Evolutionary conservation across 2,113 vertebrate species (phyloP).

Genomic region (Heteronetta atricapilla): DNA sequence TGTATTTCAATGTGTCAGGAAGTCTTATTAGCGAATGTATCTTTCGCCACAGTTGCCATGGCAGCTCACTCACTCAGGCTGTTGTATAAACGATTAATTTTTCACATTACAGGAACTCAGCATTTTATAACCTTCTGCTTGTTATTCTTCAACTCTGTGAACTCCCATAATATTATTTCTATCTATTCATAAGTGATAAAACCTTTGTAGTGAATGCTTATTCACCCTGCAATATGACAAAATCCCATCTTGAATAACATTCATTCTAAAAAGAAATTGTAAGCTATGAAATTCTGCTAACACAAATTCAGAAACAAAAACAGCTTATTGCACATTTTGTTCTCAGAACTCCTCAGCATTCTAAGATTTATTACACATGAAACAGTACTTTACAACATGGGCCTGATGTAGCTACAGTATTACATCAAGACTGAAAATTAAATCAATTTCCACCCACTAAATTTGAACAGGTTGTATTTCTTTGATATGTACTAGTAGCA

Average conservation of each 20-base stretch:
- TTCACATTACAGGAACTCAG: background rate
- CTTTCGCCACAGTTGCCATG: conserved; percentile 44
- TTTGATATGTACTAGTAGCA: background rate
- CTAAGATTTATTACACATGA: background rate
- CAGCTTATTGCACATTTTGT: no score
- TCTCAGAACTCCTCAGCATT: background rate
- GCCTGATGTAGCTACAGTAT: background rate
- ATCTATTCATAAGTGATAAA: background rate
- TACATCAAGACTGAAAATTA: background rate
- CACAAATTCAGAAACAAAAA: background rate
- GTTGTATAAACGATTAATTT: background rate
- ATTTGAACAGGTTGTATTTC: background rate
- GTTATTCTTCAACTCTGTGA: background rate
- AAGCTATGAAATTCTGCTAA: background rate
- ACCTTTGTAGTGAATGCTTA: background rate
- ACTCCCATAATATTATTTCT: background rate
- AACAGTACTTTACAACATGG: background rate
- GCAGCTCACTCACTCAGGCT: background rate
- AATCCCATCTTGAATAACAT: background rate
- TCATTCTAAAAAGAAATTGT: background rate
- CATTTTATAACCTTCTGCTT: conserved; percentile 1
- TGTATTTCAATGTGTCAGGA: background rate
- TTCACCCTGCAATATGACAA: background rate
- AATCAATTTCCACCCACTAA: background rate
- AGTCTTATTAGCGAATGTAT: background rate